Percentiles rank a stretch among this genome's conserved stretches.
Conservation (phyloP, 1,140 invertebrate species). For the Drosophila tristis region DNA sequence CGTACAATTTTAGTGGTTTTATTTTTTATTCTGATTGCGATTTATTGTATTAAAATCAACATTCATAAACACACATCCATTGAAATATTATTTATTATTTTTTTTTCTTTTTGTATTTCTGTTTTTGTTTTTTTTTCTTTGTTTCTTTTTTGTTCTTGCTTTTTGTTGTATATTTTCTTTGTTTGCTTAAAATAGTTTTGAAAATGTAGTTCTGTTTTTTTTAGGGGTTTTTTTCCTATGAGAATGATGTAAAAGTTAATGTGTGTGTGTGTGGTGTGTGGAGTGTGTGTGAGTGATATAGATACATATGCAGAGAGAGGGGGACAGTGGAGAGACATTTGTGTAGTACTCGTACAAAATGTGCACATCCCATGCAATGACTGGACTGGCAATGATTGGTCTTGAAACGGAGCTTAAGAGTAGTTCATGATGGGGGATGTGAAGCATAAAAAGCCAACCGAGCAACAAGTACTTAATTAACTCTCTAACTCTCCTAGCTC, state of each 20-base stretch:
- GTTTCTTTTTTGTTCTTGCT: conserved; percentile 26
- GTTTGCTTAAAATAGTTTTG: conserved; percentile 48
- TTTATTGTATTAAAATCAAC: conserved; percentile 76
- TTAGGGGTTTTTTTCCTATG: conserved; percentile 23
- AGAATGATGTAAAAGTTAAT: conserved; percentile 37
- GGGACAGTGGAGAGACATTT: conserved; percentile 1
- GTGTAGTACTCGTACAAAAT: not conserved
- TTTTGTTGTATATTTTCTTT: conserved; percentile 36
- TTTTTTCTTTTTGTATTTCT: conserved; percentile 30
- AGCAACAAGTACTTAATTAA: conserved; percentile 45
- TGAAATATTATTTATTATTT: conserved; percentile 71
- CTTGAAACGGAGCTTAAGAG: conserved; percentile 21
- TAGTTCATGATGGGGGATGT: conserved; percentile 23
- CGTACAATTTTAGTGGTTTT: conserved; percentile 62
- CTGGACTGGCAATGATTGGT: conserved; percentile 23
- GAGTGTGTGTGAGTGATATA: conserved; percentile 24
- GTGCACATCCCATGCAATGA: too few relatives aligned
- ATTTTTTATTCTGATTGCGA: conserved; percentile 55
- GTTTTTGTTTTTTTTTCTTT: conserved; percentile 38
- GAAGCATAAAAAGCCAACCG: conserved; percentile 71
- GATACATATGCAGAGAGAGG: conserved; percentile 32
- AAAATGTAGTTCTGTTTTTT: conserved; percentile 37
- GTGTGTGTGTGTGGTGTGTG: conserved; percentile 24
- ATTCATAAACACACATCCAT: conserved; percentile 73
- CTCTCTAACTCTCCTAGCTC: conserved; percentile 13